phyloP scores from a whole-genome alignment of 2,797 vertebrate species.

The Neostethus bicornis region DNA sequence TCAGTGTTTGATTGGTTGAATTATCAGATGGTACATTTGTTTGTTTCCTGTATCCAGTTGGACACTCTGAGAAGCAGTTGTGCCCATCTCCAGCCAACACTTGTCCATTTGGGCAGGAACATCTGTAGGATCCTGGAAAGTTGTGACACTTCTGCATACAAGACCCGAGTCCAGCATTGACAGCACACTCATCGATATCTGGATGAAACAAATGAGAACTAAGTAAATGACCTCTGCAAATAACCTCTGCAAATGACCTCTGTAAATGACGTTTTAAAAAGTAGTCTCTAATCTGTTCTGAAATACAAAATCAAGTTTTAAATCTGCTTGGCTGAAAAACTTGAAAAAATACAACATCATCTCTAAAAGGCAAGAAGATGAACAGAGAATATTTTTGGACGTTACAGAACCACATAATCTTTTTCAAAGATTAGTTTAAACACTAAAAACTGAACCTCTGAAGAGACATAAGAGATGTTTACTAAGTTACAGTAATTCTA shows the following conservation, averaged over 20 bases:
- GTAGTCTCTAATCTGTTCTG: no score
- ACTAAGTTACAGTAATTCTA: no score
- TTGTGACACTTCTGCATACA: conserved; percentile 64
- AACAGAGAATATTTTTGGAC: no score
- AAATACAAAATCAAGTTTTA: background rate
- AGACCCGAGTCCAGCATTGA: conserved; percentile 50
- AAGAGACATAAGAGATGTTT: no score
- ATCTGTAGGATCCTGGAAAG: conserved; percentile 63
- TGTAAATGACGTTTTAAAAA: background rate
- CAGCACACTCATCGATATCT: conserved; percentile 68
- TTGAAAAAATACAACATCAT: background rate
- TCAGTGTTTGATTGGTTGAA: background rate
- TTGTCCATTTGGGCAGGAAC: conserved; percentile 54
- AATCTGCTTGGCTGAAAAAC: background rate
- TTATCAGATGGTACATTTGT: conserved; percentile 11
- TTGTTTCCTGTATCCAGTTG: conserved; percentile 58
- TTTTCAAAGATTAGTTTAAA: no score
- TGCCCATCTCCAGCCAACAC: conserved; percentile 57
- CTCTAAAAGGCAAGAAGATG: background rate
- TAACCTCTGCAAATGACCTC: no score
- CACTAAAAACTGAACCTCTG: no score
- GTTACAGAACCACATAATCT: no score
- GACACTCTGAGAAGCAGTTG: conserved; percentile 61
- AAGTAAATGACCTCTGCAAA: no score
- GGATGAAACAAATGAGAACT: background rate